These are phyloP conservation scores for Istiophorus platypterus DNA, from an alignment of 2,113 vertebrate species.

Conservation along the genomic window DNA sequence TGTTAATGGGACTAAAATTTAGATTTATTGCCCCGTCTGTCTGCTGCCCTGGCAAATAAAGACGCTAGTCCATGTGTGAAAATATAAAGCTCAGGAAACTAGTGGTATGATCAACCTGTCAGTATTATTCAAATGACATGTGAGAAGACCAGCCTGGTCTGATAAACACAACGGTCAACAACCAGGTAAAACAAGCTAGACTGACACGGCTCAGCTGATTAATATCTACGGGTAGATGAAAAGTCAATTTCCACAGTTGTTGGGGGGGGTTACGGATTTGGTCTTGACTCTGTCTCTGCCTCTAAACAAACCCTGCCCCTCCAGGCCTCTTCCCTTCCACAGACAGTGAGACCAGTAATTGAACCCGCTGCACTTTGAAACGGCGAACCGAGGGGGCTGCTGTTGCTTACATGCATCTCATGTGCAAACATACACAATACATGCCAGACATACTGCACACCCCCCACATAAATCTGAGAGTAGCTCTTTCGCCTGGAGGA, in stretches of 20 bases:
- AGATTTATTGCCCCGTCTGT: neutral
- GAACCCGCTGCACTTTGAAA: constrained; percentile 61
- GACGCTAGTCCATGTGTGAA: neutral
- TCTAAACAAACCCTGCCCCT: constrained; percentile 30
- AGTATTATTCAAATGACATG: neutral
- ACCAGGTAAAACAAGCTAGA: constrained; percentile 1
- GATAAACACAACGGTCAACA: neutral
- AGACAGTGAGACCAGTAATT: constrained; percentile 37
- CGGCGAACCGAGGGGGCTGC: constrained; percentile 28
- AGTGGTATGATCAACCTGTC: neutral
- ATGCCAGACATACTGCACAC: constrained; percentile 49
- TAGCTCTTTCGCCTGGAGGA: constrained; percentile 67
- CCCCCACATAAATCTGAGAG: constrained; percentile 58
- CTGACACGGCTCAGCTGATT: constrained; percentile 3
- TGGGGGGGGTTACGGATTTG: constrained; percentile 27
- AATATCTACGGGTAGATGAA: constrained; percentile 8
- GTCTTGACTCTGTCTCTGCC: neutral
- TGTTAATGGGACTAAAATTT: neutral
- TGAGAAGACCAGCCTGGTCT: neutral
- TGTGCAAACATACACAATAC: constrained; percentile 23
- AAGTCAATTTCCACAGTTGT: constrained; percentile 19
- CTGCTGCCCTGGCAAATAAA: neutral
- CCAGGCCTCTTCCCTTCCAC: constrained; percentile 7
- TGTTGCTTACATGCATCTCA: constrained; percentile 42
- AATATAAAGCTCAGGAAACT: neutral